Evolutionary conservation across 2,888 invertebrate species (phyloP).

Genomic region (Pilophorus perplexus): DNA sequence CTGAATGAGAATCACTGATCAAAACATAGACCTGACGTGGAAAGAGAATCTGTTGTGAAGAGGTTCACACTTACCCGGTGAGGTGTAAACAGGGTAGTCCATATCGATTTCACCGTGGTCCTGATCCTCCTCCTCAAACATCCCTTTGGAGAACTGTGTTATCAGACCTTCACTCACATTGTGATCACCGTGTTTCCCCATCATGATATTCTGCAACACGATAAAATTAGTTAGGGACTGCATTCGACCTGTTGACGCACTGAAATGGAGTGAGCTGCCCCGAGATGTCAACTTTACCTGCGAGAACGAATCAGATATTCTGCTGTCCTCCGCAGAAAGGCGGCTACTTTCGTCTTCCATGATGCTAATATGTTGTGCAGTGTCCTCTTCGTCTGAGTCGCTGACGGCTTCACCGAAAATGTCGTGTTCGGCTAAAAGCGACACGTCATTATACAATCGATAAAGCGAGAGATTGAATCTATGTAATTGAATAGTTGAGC

Average conservation of each 20-base stretch:
- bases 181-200: slow-evolving; percentile 26
- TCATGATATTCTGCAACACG: slow-evolving; percentile 10
- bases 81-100: slow-evolving; percentile 29
- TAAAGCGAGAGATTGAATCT: too few relatives aligned
- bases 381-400: slow-evolving; percentile 79
- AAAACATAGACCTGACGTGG: background rate
- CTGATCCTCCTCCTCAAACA: slow-evolving; percentile 53
- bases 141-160: slow-evolving; percentile 63
- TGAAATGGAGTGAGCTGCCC: too few relatives aligned
- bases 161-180: slow-evolving; percentile 53
- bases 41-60: background rate
- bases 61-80: slow-evolving; percentile 21
- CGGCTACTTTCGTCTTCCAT: slow-evolving; percentile 71
- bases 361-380: slow-evolving; percentile 65
- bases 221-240: background rate
- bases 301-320: slow-evolving; percentile 66
- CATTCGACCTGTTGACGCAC: background rate
- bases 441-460: too few relatives aligned
- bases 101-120: slow-evolving; percentile 4
- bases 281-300: too few relatives aligned
- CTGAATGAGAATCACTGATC: slow-evolving; percentile 47
- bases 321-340: slow-evolving; percentile 69
- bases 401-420: slow-evolving; percentile 92
- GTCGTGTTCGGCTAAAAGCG: slow-evolving; percentile 67
- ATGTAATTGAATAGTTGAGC: too few relatives aligned